Conservation (phyloP, 2,888 invertebrate genomes). For the Linnaemya tessellans region DNA sequence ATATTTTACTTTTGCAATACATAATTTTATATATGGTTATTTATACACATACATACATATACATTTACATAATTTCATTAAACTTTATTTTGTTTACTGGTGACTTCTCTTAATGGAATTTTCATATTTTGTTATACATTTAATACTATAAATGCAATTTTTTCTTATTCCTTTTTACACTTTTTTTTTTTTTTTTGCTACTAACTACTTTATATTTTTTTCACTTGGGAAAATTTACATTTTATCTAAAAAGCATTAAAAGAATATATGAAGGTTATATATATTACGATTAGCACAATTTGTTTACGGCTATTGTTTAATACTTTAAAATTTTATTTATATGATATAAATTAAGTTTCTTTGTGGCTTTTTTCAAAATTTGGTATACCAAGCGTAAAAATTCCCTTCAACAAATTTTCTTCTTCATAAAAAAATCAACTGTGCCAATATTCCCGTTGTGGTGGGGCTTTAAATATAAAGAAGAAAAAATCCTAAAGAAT, state of each 20-base stretch:
- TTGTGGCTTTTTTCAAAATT: slow-evolving; percentile 49
- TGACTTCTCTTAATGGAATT: slow-evolving; percentile 40
- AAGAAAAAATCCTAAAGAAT: slow-evolving; percentile 47
- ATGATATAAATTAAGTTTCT: background rate
- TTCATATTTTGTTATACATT: slow-evolving; percentile 67
- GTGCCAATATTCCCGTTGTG: slow-evolving; percentile 71
- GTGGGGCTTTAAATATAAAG: slow-evolving; percentile 55
- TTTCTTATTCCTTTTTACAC: slow-evolving; percentile 73
- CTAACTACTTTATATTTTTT: slow-evolving; percentile 67
- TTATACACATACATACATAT: slow-evolving; percentile 50
- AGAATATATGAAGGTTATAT: background rate
- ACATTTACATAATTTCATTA: slow-evolving; percentile 51
- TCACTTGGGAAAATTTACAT: slow-evolving; percentile 65
- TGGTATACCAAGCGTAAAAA: slow-evolving; percentile 69
- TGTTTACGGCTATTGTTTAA: slow-evolving; percentile 9
- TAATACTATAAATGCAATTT: slow-evolving; percentile 71
- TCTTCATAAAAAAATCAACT: slow-evolving; percentile 66
- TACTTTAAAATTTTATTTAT: slow-evolving; percentile 22
- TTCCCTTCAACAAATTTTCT: slow-evolving; percentile 66
- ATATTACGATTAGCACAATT: background rate
- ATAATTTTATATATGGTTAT: slow-evolving; percentile 39
- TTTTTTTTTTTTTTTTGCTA: slow-evolving; percentile 45
- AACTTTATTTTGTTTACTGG: slow-evolving; percentile 38
- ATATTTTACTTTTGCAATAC: slow-evolving; percentile 53
- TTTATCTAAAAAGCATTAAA: slow-evolving; percentile 56